A percentile compares a stretch with the other conserved stretches of the same genome.
Conservation (phyloP, 1,140 invertebrate species). For the Cotesia glomerata region DNA sequence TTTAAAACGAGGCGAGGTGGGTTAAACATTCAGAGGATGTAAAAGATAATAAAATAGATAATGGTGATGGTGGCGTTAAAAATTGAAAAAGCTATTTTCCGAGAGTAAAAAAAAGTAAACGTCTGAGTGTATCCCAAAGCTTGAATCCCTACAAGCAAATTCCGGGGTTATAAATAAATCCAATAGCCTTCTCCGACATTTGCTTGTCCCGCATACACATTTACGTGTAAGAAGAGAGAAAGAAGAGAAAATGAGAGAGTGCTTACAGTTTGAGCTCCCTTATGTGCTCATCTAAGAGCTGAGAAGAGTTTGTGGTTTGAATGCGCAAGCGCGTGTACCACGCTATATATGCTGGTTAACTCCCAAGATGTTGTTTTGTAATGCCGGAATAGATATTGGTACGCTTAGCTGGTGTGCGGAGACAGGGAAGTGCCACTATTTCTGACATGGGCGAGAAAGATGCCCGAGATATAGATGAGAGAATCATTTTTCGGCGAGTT, state of each 20-base stretch:
- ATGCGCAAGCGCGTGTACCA: slow-evolving; percentile 21
- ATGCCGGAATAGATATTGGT: slow-evolving; percentile 64
- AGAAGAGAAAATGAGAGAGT: no score
- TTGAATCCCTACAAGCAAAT: slow-evolving; percentile 28
- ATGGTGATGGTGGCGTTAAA: background rate
- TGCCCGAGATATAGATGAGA: slow-evolving; percentile 14
- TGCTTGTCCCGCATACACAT: slow-evolving; percentile 11
- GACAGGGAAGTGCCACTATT: slow-evolving; percentile 4
- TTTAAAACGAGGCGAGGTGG: no score
- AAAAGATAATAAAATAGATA: no score
- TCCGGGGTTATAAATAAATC: slow-evolving; percentile 34
- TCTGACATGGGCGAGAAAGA: slow-evolving; percentile 20
- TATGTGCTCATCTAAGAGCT: slow-evolving; percentile 11
- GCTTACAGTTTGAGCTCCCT: background rate
- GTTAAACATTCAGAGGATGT: no score
- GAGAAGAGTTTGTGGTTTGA: background rate
- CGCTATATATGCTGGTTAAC: slow-evolving; percentile 19
- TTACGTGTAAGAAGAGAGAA: background rate
- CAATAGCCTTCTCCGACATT: slow-evolving; percentile 24
- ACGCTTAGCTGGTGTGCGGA: slow-evolving; percentile 56
- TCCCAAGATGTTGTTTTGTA: slow-evolving; percentile 59
- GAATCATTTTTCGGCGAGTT: background rate
- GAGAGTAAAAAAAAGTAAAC: background rate
- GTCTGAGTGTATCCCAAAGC: slow-evolving; percentile 11
- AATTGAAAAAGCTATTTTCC: slow-evolving; percentile 4